Evolutionary conservation across 1,140 invertebrate genomes (phyloP).

Genomic region (Drosophila cardini): DNA sequence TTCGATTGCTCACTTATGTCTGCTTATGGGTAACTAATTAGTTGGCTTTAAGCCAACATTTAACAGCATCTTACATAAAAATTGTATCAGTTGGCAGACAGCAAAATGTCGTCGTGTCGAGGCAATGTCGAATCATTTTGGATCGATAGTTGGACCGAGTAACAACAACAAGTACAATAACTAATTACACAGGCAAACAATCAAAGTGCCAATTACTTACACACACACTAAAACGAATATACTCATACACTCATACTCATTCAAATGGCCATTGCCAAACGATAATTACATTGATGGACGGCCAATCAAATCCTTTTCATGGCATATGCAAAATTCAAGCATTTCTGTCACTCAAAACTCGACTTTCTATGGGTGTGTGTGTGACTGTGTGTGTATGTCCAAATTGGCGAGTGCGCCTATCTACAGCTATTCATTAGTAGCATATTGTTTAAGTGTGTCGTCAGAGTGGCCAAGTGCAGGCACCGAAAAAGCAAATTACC

Average conservation of each 20-base stretch:
- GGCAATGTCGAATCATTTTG: slow-evolving; percentile 18
- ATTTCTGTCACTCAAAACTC: slow-evolving; percentile 18
- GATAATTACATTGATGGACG: slow-evolving; percentile 49
- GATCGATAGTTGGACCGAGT: slow-evolving; percentile 33
- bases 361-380: background rate
- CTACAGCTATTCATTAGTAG: slow-evolving; percentile 23
- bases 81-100: background rate
- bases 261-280: slow-evolving; percentile 32
- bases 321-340: slow-evolving; percentile 37
- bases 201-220: slow-evolving; percentile 3
- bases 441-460: slow-evolving; percentile 8
- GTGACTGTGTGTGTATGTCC: slow-evolving; percentile 6
- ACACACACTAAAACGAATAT: background rate
- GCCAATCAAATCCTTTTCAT: slow-evolving; percentile 44
- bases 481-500: background rate
- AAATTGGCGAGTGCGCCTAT: slow-evolving; percentile 12
- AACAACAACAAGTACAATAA: background rate
- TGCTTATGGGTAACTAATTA: slow-evolving; percentile 36
- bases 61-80: slow-evolving; percentile 21
- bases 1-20: background rate
- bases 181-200: slow-evolving; percentile 39
- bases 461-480: background rate
- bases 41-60: slow-evolving; percentile 41
- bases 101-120: slow-evolving; percentile 12
- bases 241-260: slow-evolving; percentile 8